Base-by-base conservation (phyloP, 2,888 invertebrate species). In the Agriopis leucophaearia region DNA sequence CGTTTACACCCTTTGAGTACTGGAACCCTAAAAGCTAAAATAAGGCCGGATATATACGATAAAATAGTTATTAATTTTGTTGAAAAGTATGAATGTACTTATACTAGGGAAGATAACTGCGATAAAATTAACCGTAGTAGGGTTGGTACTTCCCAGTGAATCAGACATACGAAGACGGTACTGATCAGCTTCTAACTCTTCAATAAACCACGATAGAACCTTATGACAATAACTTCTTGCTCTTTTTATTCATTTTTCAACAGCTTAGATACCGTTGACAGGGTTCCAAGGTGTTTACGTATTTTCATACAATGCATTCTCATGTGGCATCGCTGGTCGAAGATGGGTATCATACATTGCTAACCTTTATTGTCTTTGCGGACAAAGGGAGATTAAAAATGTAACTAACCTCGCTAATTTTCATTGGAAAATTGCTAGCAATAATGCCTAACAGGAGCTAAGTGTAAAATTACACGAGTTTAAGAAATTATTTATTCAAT, bases 331-430 rank as follows among this genome's bases (percentile, higher is more conserved):
- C 27, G 27, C 18, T 58, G 52, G 47, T 44, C 51, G 10, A 54
- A 61, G 56, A 10, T 48, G 36, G 42, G 59, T 55, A 12, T 47
- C 8, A 60, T 60, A 59, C 38, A 58, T 59, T 54, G 48, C 55
- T 13, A 1, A 42, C n/a, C 47, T 48, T 63, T 48, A 66, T 60
- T 66, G 65, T 60, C 60, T 55, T 48, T 27, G 54, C n/a, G 42
- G 48, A 66, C 60, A 66, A 66, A 60, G 60, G 65, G 50, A 48
- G 59, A 65, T 58, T 64, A 12, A 45, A 64, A 52, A 50, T 35
- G 57, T 42, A 60, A 55, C 54, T 59, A 35, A 38, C 51, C 40
- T 47, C 6, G 48, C 27, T 59, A 60, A 36, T 55, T 55, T 60
- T 55, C 44, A 48, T 65, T 60, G 64, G 52, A 59, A 42, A 55